A percentile compares a stretch with the other conserved stretches of the same genome.
phyloP scores from a whole-genome alignment of 2,113 vertebrate genomes.

The Chaetodon auriga region DNA sequence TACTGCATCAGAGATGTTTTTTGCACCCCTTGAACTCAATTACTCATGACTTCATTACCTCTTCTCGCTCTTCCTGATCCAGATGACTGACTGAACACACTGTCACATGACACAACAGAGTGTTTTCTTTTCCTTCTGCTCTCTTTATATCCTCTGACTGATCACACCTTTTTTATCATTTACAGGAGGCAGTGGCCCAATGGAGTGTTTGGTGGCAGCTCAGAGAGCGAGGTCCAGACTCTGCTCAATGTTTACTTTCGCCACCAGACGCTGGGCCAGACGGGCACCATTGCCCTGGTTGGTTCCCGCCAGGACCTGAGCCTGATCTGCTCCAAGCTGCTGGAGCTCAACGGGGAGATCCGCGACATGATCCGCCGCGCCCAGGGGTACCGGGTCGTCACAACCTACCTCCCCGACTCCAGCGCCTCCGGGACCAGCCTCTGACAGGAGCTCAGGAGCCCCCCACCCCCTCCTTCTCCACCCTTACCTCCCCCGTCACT shows the following conservation, averaged over 20 bases:
- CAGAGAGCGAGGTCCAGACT: conserved; percentile 97
- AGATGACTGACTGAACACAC: background rate
- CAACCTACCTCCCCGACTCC: conserved; percentile 95
- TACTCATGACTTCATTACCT: too few species aligned
- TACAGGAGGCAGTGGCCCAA: conserved; percentile 94
- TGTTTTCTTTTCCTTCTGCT: too few species aligned
- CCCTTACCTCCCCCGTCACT: conserved; percentile 50
- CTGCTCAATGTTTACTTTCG: conserved; percentile 98
- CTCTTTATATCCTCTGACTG: background rate
- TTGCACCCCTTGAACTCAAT: too few species aligned
- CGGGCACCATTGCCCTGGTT: conserved; percentile 95
- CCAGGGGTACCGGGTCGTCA: conserved; percentile 95
- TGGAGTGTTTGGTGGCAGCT: conserved; percentile 94
- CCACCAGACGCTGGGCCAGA: conserved; percentile 98
- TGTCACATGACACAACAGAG: too few species aligned
- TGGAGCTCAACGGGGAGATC: conserved; percentile 98
- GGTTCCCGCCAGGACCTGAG: conserved; percentile 97
- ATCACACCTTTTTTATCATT: background rate
- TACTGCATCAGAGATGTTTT: background rate
- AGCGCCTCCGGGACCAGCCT: conserved; percentile 94
- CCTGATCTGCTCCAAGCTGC: conserved; percentile 94
- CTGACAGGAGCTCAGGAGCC: conserved; percentile 91
- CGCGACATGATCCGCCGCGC: conserved; percentile 97
- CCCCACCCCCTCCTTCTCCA: conserved; percentile 73
- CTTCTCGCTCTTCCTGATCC: too few species aligned